These are phyloP conservation scores for Lasioglossum villosulum DNA, from an alignment of 2,888 invertebrate species.

Conservation along the genomic window DNA sequence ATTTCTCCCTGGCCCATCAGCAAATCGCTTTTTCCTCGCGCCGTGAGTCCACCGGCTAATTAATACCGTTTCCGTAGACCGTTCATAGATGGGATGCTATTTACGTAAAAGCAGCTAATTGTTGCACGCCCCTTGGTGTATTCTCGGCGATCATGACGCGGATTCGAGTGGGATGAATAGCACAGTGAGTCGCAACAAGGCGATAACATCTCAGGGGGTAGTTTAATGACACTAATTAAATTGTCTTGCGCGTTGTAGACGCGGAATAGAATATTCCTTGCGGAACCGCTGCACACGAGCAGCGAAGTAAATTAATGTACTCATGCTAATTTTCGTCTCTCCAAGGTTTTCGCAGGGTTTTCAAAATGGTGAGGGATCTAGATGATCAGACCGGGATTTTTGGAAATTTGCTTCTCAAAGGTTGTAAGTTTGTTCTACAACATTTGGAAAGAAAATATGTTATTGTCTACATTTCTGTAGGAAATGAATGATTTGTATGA, in stretches of 20 bases:
- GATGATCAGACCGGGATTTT: not conserved
- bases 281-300: not conserved
- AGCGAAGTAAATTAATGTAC: not conserved
- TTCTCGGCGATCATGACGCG: conserved; percentile 21
- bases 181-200: not conserved
- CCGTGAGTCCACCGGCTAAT: conserved; percentile 49
- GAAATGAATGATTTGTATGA: too few relatives aligned
- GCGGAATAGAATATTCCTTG: not conserved
- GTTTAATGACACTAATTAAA: not conserved
- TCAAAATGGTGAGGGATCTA: not conserved
- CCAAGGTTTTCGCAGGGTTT: not conserved
- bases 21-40: conserved; percentile 58
- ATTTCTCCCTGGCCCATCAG: conserved; percentile 1
- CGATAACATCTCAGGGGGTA: not conserved
- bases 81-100: conserved; percentile 43
- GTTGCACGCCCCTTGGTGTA: conserved; percentile 37
- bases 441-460: not conserved
- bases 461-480: too few relatives aligned
- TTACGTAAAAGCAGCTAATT: conserved; percentile 23
- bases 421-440: not conserved
- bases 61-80: conserved; percentile 37
- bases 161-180: not conserved
- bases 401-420: not conserved
- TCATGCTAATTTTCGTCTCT: not conserved
- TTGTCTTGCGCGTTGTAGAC: not conserved